Conservation (phyloP, 2,888 invertebrate genomes). For the Ypsolopha scabrella region DNA sequence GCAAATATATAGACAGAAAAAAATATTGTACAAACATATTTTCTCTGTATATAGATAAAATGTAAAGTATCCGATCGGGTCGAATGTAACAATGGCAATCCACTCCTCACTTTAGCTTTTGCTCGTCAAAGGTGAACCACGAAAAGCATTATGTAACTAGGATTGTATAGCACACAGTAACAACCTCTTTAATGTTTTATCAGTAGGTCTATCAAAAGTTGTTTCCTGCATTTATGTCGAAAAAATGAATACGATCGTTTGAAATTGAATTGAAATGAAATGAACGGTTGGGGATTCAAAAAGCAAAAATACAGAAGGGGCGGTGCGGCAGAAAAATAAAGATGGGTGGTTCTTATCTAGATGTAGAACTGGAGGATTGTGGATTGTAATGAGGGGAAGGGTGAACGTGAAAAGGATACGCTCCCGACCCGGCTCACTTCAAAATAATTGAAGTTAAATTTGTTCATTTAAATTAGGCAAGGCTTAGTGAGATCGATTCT, state of each 20-base stretch:
- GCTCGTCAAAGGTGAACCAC: too few relatives aligned
- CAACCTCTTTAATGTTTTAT: slow-evolving; percentile 38
- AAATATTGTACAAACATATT: too few relatives aligned
- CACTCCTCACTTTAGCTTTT: too few relatives aligned
- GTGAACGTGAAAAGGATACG: slow-evolving; percentile 61
- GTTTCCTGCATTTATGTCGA: slow-evolving; percentile 36
- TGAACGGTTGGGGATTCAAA: slow-evolving; percentile 42
- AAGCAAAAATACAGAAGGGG: slow-evolving; percentile 40
- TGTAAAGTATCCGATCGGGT: too few relatives aligned
- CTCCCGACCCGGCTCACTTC: slow-evolving; percentile 51
- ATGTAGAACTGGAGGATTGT: slow-evolving; percentile 60
- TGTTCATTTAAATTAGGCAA: slow-evolving; percentile 59
- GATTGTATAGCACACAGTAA: slow-evolving; percentile 1
- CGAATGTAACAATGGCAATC: too few relatives aligned
- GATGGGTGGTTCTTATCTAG: slow-evolving; percentile 61
- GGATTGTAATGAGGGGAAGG: slow-evolving; percentile 62
- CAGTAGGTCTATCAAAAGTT: slow-evolving; percentile 41
- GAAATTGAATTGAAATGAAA: slow-evolving; percentile 63
- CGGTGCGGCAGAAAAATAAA: slow-evolving; percentile 44
- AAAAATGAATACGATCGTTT: slow-evolving; percentile 59
- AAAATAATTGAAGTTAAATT: slow-evolving; percentile 69
- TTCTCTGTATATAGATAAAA: too few relatives aligned
- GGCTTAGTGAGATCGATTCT: slow-evolving; percentile 5
- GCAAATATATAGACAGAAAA: too few relatives aligned
- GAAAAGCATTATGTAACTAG: background rate